A percentile compares a stretch with the other conserved stretches of the same genome.
Conservation (phyloP, 2,797 vertebrate species). For the Myoxocephalus aenaeus region DNA sequence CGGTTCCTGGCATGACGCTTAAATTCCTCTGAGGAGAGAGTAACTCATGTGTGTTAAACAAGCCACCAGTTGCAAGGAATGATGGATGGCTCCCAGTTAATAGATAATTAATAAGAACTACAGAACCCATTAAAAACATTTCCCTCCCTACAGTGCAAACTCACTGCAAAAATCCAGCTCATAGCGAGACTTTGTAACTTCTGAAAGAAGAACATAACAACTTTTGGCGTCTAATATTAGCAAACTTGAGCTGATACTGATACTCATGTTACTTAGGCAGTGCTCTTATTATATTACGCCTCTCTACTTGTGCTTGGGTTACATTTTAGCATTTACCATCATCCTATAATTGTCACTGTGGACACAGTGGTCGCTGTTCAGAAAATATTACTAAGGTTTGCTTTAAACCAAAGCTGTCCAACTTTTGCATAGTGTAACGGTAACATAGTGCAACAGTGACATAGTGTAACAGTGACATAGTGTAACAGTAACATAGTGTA, state of each 20-base stretch:
- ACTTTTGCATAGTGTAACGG: neutral
- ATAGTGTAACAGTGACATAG: too few relatives aligned
- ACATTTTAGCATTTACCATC: neutral
- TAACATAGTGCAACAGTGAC: neutral
- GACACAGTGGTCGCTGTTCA: neutral
- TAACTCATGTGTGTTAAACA: conserved; percentile 12
- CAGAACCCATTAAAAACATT: neutral
- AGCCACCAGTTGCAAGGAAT: neutral
- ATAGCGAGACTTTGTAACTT: neutral
- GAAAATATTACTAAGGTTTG: neutral
- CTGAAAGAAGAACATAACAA: neutral
- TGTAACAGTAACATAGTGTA: too few relatives aligned
- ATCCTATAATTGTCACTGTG: neutral
- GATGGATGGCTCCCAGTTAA: conserved; percentile 18
- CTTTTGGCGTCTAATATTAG: neutral
- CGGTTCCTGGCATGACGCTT: conserved; percentile 7
- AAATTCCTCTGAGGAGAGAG: conserved; percentile 9
- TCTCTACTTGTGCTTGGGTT: neutral
- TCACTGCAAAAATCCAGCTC: neutral
- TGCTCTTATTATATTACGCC: neutral
- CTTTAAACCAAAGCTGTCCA: neutral
- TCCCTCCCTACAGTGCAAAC: neutral
- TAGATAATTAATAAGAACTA: neutral
- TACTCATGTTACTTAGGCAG: neutral
- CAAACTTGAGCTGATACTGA: neutral